These are phyloP conservation scores for Siderastrea radians DNA, from an alignment of 92 coral and sea anemone genomes.

Conservation along the genomic window DNA sequence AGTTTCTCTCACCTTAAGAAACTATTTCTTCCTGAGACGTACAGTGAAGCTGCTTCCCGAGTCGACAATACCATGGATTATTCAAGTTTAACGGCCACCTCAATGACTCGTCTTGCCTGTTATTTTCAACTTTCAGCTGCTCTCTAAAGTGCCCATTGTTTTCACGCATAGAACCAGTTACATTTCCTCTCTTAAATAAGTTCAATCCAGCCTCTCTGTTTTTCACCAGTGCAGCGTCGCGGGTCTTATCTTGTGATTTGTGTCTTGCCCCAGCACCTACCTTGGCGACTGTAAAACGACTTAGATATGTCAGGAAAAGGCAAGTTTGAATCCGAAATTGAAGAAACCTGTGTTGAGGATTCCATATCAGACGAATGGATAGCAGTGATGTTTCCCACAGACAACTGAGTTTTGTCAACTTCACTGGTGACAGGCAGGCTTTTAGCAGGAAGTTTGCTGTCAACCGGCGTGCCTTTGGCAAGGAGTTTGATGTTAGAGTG, in stretches of 20 bases:
- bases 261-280: conserved; percentile 11
- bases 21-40: no score
- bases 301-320: conserved; percentile 40
- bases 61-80: no score
- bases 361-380: neutral
- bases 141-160: conserved; percentile 9
- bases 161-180: conserved; percentile 18
- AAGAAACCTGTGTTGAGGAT: no score
- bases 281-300: conserved; percentile 10
- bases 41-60: no score
- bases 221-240: conserved; percentile 15
- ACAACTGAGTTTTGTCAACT: neutral
- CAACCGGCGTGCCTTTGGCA: neutral
- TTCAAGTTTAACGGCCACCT: no score
- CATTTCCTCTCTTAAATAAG: conserved; percentile 20
- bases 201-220: conserved; percentile 12
- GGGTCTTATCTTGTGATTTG: conserved; percentile 5
- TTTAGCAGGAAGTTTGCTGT: no score
- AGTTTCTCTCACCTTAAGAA: no score
- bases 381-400: neutral
- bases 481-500: no score
- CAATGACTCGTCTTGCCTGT: no score
- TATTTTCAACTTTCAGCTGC: neutral
- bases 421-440: neutral
- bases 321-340: conserved; percentile 5